Evolutionary conservation across 2,888 invertebrate genomes (phyloP), one percentile per base, ranked within the genome.

Genomic region (Calameuta pallipes): DNA sequence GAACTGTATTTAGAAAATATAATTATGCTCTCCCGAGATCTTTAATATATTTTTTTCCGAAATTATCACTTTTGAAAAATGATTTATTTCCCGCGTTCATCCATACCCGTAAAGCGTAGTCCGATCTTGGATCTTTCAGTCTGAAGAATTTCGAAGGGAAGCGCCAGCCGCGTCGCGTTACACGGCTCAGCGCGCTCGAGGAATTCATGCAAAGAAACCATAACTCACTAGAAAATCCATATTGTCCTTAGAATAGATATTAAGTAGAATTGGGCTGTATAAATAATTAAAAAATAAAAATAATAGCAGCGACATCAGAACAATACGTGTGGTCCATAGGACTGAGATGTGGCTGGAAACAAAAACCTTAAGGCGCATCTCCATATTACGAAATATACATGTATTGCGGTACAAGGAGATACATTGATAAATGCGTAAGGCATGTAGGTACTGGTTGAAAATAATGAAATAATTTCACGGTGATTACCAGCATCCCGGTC

Each of bases 381-480:
- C 4, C 41, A 23, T 56, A 0, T 6, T 23, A 56, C 41, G 23
- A 56, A 56, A 56, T 56, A 56, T 23, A 23, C 23, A 23, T 23
- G 41, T 23, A 23, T 9, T 6, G 6, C 2, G 15, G 41, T 56
- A 56, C 41, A 23, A 23, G 41, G 41, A 23, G 41, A 56, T 6
- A 71, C 71, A 71, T 71, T 71, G 71, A 31, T 33, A 33, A 71
- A 71, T 56, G 23, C 41, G 41, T 56, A 56, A 56, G 41, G 41
- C 41, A 56, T 23, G 11, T 68, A n/a, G 41, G n/a, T 6, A 11
- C 11, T 33, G 36, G 69, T 76, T 76, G 74, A 74, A 77, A 79
- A 74, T 79, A 70, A 74, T 69, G 71, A 79, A 79, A 79, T 79
- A 76, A 79, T 79, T 76, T 79, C 35, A 79, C 37, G 70, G 77